A percentile compares a stretch with the other conserved stretches of the same genome.
Conservation (phyloP, 2,888 invertebrate genomes). For the Gandaritis pyraliata region DNA sequence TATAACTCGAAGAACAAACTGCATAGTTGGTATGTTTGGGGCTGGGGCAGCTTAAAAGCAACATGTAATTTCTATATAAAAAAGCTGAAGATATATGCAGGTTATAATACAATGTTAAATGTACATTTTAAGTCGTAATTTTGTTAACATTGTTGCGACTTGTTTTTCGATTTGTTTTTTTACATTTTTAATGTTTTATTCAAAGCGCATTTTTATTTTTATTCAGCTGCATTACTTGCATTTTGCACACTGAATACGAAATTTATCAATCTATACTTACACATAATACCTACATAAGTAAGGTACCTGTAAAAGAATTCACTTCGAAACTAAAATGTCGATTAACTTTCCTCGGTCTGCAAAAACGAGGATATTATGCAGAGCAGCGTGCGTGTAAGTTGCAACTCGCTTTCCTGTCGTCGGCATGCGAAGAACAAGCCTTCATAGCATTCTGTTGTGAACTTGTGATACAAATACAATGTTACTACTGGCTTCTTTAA, state of each 20-base stretch:
- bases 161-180: neutral
- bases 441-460: neutral
- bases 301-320: neutral
- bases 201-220: neutral
- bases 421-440: conserved; percentile 19
- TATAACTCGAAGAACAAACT: neutral
- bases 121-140: no score
- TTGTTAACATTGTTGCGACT: no score
- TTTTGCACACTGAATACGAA: neutral
- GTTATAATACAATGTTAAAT: no score
- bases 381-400: conserved; percentile 13
- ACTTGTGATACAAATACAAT: neutral
- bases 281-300: no score
- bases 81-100: neutral
- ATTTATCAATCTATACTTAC: no score
- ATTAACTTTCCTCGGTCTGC: conserved; percentile 21
- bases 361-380: conserved; percentile 32
- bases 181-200: neutral
- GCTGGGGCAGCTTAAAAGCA: no score
- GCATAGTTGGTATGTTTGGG: no score
- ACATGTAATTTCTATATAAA: no score
- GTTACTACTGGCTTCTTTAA: conserved; percentile 2
- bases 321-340: conserved; percentile 1
- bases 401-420: conserved; percentile 28
- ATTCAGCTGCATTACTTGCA: neutral